A percentile compares a stretch with the other conserved stretches of the same genome.
Conservation (phyloP, 2,797 vertebrate species). For the Masticophis lateralis region DNA sequence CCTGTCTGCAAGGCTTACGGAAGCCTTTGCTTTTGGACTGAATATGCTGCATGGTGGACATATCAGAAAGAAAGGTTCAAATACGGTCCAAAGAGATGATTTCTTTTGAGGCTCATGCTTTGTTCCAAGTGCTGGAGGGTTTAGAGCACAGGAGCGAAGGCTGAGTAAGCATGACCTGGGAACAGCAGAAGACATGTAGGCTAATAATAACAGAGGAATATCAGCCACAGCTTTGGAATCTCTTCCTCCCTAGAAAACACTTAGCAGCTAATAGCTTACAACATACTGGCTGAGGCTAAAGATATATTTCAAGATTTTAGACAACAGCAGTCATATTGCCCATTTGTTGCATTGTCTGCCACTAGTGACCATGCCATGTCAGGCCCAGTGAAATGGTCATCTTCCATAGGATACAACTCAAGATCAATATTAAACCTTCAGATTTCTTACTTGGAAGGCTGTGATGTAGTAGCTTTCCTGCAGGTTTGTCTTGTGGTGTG, state of each 20-base stretch:
- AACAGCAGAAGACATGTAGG: not conserved
- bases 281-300: not conserved
- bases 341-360: not conserved
- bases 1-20: not conserved
- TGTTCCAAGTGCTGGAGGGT: not conserved
- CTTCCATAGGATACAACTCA: not conserved
- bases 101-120: not conserved
- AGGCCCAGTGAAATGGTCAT: not conserved
- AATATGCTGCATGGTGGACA: not conserved
- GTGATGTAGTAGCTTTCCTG: not conserved
- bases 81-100: not conserved
- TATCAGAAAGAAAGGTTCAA: not conserved
- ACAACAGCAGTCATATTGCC: not conserved
- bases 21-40: not conserved
- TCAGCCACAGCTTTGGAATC: not conserved
- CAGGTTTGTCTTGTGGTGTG: not conserved
- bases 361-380: too few species aligned
- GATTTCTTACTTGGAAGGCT: not conserved
- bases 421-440: not conserved
- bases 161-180: not conserved
- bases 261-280: not conserved
- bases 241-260: not conserved
- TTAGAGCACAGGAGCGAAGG: not conserved
- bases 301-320: not conserved
- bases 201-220: not conserved